phyloP scores from a whole-genome alignment of 2,113 vertebrate species.

The Gymnobelideus leadbeateri region DNA sequence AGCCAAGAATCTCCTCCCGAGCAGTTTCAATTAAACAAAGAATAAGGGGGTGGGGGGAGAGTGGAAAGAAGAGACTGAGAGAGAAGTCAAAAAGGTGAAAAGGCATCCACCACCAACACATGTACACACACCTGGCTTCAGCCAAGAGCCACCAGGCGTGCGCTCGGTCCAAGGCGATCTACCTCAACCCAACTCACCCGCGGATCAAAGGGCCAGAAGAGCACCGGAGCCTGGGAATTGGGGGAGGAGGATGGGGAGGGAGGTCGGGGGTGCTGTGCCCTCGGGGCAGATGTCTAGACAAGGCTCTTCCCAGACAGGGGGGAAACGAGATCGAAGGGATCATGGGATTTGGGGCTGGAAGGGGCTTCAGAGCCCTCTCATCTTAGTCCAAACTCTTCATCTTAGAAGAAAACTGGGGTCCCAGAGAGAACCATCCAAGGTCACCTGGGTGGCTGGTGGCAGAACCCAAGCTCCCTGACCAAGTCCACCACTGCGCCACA shows the following conservation, averaged over 20 bases:
- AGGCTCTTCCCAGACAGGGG: not conserved
- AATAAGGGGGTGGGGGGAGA: no score
- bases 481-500: not conserved
- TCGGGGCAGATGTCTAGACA: not conserved
- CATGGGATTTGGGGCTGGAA: not conserved
- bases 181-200: not conserved
- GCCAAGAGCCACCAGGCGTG: no score
- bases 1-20: not conserved
- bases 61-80: not conserved
- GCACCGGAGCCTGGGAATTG: not conserved
- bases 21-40: constrained; percentile 32
- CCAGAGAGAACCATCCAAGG: not conserved
- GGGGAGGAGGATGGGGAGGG: not conserved
- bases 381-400: not conserved
- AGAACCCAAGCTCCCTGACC: no score
- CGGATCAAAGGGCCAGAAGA: not conserved
- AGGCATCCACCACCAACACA: not conserved
- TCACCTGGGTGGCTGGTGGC: not conserved
- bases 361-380: not conserved
- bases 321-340: not conserved
- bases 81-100: not conserved
- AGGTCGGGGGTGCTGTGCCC: not conserved
- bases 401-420: not conserved
- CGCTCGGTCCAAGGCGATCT: no score
- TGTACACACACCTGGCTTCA: not conserved